Conservation (phyloP, 2,113 vertebrate genomes). For the Chloropsis hardwickii region DNA sequence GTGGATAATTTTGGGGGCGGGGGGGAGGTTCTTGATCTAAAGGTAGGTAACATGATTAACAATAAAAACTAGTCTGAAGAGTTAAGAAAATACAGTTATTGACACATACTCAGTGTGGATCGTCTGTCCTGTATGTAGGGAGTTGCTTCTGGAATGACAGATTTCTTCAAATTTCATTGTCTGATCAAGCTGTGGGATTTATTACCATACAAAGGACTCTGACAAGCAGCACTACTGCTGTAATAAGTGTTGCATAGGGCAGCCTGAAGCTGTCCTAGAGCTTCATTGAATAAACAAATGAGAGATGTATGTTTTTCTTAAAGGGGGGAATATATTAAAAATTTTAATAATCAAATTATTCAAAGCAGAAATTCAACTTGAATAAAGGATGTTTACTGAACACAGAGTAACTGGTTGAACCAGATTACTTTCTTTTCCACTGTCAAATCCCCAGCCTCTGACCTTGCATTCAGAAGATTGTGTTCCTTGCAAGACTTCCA, state of each 20-base stretch:
- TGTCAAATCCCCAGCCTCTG: neutral
- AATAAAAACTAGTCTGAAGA: neutral
- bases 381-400: neutral
- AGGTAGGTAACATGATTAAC: neutral
- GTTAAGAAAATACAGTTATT: neutral
- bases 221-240: neutral
- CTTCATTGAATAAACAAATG: neutral
- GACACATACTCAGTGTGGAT: neutral
- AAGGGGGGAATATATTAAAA: neutral
- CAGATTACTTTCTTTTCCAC: neutral
- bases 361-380: neutral
- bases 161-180: neutral
- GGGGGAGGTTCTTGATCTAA: neutral
- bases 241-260: neutral
- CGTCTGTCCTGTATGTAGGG: neutral
- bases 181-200: neutral
- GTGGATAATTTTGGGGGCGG: neutral
- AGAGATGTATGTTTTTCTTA: neutral
- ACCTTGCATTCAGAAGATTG: neutral
- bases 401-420: neutral
- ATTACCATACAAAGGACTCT: neutral
- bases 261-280: neutral
- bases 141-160: neutral
- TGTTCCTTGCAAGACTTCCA: neutral
- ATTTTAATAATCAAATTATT: neutral